Conservation (phyloP, 2,113 vertebrate species). For the Aphyosemion australe region DNA sequence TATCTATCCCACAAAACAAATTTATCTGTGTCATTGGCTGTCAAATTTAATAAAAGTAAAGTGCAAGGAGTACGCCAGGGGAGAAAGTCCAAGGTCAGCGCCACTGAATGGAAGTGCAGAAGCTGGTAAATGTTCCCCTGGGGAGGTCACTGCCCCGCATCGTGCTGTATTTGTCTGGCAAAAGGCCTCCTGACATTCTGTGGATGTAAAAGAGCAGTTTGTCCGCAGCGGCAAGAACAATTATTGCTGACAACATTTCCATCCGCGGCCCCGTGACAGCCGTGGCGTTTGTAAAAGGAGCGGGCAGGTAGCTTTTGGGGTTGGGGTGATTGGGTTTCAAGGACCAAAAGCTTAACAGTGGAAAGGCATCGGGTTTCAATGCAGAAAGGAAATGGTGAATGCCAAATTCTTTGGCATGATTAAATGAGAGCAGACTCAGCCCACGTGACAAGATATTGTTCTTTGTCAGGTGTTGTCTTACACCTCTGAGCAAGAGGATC, state of each 20-base stretch:
- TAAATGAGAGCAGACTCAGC: slow-evolving; percentile 67
- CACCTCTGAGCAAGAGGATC: slow-evolving; percentile 80
- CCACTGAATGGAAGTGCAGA: slow-evolving; percentile 55
- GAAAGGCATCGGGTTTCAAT: slow-evolving; percentile 67
- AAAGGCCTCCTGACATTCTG: slow-evolving; percentile 37
- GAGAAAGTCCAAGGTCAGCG: slow-evolving; percentile 63
- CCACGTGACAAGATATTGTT: slow-evolving; percentile 82
- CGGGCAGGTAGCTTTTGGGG: slow-evolving; percentile 40
- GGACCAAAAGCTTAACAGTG: slow-evolving; percentile 32
- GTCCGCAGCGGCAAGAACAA: slow-evolving; percentile 30
- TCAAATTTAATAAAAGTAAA: slow-evolving; percentile 59
- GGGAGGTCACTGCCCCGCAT: slow-evolving; percentile 56
- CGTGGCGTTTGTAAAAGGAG: slow-evolving; percentile 23
- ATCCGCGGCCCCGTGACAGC: slow-evolving; percentile 11
- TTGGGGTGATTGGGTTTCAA: slow-evolving; percentile 71
- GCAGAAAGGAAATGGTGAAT: slow-evolving; percentile 47
- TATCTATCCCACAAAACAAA: slow-evolving; percentile 33
- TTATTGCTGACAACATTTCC: slow-evolving; percentile 53
- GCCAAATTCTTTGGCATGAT: slow-evolving; percentile 62
- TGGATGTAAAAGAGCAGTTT: slow-evolving; percentile 45
- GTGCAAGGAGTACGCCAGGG: slow-evolving; percentile 48
- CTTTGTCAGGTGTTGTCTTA: slow-evolving; percentile 81
- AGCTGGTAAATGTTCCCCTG: slow-evolving; percentile 62
- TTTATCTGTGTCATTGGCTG: slow-evolving; percentile 44
- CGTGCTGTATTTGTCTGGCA: slow-evolving; percentile 49